Conservation (phyloP, 2,888 invertebrate species). For the Helleia helle region DNA sequence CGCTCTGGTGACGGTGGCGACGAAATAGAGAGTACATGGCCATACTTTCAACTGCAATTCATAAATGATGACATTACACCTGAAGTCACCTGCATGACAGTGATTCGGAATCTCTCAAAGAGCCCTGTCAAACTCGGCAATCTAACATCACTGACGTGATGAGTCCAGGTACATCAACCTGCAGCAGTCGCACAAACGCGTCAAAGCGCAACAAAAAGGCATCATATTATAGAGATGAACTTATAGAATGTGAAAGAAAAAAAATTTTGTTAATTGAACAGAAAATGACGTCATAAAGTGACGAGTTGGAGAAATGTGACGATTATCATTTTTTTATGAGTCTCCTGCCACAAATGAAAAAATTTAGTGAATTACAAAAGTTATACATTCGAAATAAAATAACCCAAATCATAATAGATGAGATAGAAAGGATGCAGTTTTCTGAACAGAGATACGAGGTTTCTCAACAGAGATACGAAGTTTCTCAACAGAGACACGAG, state of each 20-base stretch:
- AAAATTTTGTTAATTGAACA: constrained; percentile 20
- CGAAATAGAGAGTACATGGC: constrained; percentile 11
- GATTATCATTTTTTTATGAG: constrained; percentile 12
- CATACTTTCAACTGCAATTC: constrained; percentile 13
- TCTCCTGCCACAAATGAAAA: background rate
- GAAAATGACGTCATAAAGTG: constrained; percentile 22
- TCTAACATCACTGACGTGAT: too few species aligned
- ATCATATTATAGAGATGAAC: constrained; percentile 22
- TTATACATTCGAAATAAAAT: constrained; percentile 4
- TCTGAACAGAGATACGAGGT: constrained; percentile 11
- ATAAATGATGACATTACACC: constrained; percentile 11
- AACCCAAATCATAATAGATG: constrained; percentile 19
- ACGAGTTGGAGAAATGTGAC: constrained; percentile 17
- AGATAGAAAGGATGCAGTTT: constrained; percentile 22
- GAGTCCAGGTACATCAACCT: too few species aligned
- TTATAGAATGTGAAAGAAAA: constrained; percentile 21
- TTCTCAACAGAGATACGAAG: too few species aligned
- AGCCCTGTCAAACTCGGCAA: too few species aligned
- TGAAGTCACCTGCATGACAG: too few species aligned
- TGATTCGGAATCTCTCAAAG: too few species aligned
- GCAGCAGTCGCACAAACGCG: constrained; percentile 19
- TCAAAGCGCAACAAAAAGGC: constrained; percentile 21
- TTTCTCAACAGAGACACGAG: too few species aligned
- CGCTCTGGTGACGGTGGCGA: constrained; percentile 10
- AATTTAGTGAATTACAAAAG: constrained; percentile 17